Percentiles rank a stretch among this genome's conserved stretches.
Evolutionary conservation across 2,113 vertebrate genomes (phyloP).

Genomic region (Micromys minutus): DNA sequence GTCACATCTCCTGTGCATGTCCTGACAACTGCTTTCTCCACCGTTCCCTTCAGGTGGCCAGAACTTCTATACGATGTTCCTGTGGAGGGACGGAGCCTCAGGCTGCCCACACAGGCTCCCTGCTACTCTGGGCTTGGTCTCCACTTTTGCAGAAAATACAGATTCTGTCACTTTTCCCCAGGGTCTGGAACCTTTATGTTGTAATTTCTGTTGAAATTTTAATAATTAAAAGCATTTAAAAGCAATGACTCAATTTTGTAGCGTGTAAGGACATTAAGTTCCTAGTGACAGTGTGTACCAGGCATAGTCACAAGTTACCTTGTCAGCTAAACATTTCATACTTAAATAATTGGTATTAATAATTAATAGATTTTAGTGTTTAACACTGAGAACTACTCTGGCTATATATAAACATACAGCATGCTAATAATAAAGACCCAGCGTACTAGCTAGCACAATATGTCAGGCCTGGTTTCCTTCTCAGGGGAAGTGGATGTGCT

Average conservation of each 20-base stretch:
- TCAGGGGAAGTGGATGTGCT: background rate
- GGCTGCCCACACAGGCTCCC: background rate
- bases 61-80: background rate
- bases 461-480: background rate
- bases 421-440: background rate
- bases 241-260: background rate
- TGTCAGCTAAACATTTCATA: background rate
- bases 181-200: background rate
- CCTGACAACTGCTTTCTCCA: background rate
- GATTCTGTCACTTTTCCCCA: background rate
- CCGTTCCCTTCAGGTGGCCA: background rate
- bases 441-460: background rate
- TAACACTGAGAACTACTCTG: background rate
- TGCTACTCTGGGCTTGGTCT: background rate
- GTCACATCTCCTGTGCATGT: background rate
- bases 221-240: background rate
- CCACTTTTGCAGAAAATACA: background rate
- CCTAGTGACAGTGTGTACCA: background rate
- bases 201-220: background rate
- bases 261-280: background rate
- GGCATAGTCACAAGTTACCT: background rate
- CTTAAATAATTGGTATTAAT: background rate
- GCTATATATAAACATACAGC: background rate
- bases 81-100: fast-evolving
- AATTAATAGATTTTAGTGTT: conserved; percentile 10